Conservation (phyloP, 2,888 invertebrate species). For the Oscheius sp. region DNA sequence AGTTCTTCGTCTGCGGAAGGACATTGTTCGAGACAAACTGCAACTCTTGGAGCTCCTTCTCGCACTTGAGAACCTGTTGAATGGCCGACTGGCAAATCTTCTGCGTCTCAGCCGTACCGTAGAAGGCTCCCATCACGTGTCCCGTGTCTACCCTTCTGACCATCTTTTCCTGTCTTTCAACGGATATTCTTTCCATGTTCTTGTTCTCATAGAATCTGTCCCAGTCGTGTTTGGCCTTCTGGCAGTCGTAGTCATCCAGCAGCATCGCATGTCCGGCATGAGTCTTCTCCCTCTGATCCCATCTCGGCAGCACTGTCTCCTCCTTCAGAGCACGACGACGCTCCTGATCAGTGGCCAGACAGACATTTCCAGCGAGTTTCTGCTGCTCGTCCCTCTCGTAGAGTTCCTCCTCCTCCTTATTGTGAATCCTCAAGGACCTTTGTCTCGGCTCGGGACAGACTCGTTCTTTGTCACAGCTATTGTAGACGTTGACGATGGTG, state of each 20-base stretch:
- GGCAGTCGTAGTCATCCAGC: slow-evolving; percentile 1
- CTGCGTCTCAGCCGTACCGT: slow-evolving; percentile 29
- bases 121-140: slow-evolving; percentile 17
- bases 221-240: slow-evolving; percentile 12
- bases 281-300: slow-evolving; percentile 4
- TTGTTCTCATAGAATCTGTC: slow-evolving; percentile 1
- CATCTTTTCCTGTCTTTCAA: not conserved
- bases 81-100: slow-evolving; percentile 20
- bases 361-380: not conserved
- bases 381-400: not conserved
- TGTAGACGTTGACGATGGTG: slow-evolving; percentile 34
- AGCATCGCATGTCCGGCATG: not conserved
- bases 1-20: slow-evolving; percentile 24
- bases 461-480: not conserved
- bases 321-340: not conserved
- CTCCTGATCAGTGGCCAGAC: slow-evolving; percentile 21
- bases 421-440: not conserved
- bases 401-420: not conserved
- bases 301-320: slow-evolving; percentile 11
- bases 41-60: slow-evolving; percentile 23
- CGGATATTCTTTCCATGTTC: not conserved
- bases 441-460: not conserved
- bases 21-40: slow-evolving; percentile 19
- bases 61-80: slow-evolving; percentile 13
- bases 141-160: not conserved